Evolutionary conservation across 2,888 invertebrate genomes (phyloP), one percentile per base, ranked within the genome.

Genomic region (Carabus problematicus): DNA sequence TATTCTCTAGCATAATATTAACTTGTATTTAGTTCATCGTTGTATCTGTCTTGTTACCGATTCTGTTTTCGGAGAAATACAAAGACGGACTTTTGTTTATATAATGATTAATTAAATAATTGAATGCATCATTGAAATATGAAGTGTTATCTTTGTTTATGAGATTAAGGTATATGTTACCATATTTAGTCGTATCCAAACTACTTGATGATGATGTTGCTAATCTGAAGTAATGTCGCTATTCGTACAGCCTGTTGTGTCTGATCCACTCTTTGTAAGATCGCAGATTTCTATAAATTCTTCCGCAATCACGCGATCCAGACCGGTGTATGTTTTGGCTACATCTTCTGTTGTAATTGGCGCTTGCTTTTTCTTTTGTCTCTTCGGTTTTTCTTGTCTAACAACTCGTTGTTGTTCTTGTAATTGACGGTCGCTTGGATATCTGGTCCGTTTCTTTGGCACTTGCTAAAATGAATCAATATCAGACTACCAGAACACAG

Each of bases 251-350:
- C 75, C 74, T n/a, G 74, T 75, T 8, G 74, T 75, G 59, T 77
- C 76, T 71, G 79, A 79, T 72, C 79, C 77, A 29, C 79, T 73
- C 14, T 87, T 81, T 74, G 81, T 85, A 78, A 85, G 85, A 77
- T 87, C 86, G 77, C 87, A 87, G 62, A 86, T 87, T 58, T 86
- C 86, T 73, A 88, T 88, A 79, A 87, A 88, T 79, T 88, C 87
- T 77, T 88, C 88, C 9, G 88, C 88, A 77, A 88, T 87, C 4
- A 85, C 82, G 73, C 87, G 84, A 78, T 88, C 88, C 42, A 87
- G 81, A 0, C 87, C 88, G 0, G 88, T 88, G 78, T 88, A 88
- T 0, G 87, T 87, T 71, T 84, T 81, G 74, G 84, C 85, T 41
- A 87, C 84, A 45, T 87, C 87, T 52, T 82, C 84, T 70, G 85